Evolutionary conservation across 1,140 invertebrate genomes (phyloP).

Genomic region (Micrasema minimum): DNA sequence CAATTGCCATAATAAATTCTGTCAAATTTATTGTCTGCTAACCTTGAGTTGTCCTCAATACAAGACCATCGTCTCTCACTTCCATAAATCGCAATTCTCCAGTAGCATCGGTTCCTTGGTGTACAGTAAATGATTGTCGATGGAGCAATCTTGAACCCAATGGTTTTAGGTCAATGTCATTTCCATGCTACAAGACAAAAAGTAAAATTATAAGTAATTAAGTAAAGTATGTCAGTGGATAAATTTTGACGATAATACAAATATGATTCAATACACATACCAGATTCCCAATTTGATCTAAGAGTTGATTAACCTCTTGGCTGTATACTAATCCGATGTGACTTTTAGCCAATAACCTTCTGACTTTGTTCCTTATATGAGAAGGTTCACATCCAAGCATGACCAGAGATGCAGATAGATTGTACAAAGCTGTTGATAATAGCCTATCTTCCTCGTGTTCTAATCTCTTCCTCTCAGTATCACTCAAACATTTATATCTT

Average conservation of each 20-base stretch:
- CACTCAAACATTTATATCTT: constrained; percentile 92
- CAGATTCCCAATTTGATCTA: constrained; percentile 95
- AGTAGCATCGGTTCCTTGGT: constrained; percentile 89
- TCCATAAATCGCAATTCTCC: constrained; percentile 97
- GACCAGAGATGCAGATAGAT: constrained; percentile 95
- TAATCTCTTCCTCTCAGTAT: constrained; percentile 93
- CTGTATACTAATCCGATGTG: constrained; percentile 98
- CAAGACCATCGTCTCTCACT: constrained; percentile 96
- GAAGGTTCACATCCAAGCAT: constrained; percentile 91
- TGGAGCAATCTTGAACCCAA: constrained; percentile 91
- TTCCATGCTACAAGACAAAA: constrained; percentile 78
- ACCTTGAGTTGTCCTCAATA: constrained; percentile 91
- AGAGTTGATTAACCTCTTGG: constrained; percentile 95
- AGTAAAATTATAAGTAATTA: not conserved
- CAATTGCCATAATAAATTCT: too few species aligned
- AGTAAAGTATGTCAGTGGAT: not conserved
- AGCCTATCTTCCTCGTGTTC: constrained; percentile 98
- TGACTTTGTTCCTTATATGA: constrained; percentile 91
- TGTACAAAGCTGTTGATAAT: constrained; percentile 95
- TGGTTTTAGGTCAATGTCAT: constrained; percentile 96
- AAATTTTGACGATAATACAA: constrained; percentile 26
- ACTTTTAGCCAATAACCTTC: constrained; percentile 94
- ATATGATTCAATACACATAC: constrained; percentile 67
- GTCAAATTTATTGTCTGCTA: too few species aligned
- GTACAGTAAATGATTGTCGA: constrained; percentile 97